A percentile compares a stretch with the other conserved stretches of the same genome.
These are phyloP conservation scores for Whitmania pigra DNA, from an alignment of 1,140 invertebrate species.

Conservation along the genomic window DNA sequence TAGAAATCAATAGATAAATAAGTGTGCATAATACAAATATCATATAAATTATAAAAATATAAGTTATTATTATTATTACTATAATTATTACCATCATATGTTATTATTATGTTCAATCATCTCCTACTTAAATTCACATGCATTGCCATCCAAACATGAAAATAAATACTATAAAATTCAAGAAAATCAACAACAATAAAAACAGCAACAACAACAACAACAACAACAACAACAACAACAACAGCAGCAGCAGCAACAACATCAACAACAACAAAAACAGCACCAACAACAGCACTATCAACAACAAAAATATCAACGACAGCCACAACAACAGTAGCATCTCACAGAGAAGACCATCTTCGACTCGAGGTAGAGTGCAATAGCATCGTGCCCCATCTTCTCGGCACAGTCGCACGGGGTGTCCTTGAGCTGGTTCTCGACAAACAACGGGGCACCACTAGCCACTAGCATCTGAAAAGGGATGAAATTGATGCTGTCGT, in stretches of 20 bases:
- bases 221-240: too few species aligned
- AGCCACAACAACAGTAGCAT: constrained; percentile 3
- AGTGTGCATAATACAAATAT: too few species aligned
- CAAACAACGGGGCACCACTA: constrained; percentile 51
- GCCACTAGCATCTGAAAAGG: constrained; percentile 46
- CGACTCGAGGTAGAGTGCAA: constrained; percentile 55
- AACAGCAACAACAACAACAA: too few species aligned
- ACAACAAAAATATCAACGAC: constrained; percentile 15
- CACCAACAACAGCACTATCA: constrained; percentile 21
- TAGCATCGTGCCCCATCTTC: constrained; percentile 48
- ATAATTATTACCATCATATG: too few species aligned
- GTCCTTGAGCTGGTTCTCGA: constrained; percentile 52
- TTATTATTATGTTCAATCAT: too few species aligned
- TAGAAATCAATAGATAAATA: neutral
- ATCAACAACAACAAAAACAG: neutral
- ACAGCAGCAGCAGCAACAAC: too few species aligned
- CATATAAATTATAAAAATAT: too few species aligned
- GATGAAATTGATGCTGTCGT: too few species aligned
- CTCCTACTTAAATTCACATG: too few species aligned
- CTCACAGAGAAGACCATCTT: constrained; percentile 58
- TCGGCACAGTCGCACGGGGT: constrained; percentile 57
- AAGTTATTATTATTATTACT: neutral
- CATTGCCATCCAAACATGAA: too few species aligned
- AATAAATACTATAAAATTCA: too few species aligned
- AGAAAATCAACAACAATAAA: too few species aligned